Evolutionary conservation across 2,113 vertebrate species (phyloP).

Genomic region (Daboia siamensis): DNA sequence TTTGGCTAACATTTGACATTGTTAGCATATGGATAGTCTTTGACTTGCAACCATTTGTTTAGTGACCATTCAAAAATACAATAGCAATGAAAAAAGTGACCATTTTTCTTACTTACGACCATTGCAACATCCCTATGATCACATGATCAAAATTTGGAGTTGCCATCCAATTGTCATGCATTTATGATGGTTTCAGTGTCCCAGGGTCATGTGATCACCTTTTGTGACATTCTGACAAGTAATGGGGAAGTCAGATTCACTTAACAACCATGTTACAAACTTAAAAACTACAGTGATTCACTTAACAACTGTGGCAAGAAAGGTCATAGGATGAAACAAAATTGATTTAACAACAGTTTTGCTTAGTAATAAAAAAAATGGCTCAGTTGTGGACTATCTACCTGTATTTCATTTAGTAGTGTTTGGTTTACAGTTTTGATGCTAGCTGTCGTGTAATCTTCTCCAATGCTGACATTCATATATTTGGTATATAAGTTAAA

Average conservation of each 20-base stretch:
- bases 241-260: not conserved
- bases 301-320: not conserved
- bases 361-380: not conserved
- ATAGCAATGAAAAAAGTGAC: not conserved
- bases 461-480: not conserved
- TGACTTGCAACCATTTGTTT: not conserved
- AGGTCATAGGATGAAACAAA: not conserved
- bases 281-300: not conserved
- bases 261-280: not conserved
- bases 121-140: not conserved
- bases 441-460: not conserved
- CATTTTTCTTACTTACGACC: not conserved
- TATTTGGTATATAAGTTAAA: not conserved
- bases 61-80: not conserved
- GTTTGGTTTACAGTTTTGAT: not conserved
- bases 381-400: not conserved
- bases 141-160: not conserved
- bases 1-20: not conserved
- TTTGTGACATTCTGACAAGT: not conserved
- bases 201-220: not conserved
- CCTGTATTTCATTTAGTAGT: not conserved
- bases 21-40: not conserved
- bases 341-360: not conserved
- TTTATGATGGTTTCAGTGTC: not conserved
- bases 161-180: not conserved